Evolutionary conservation across 2,797 vertebrate genomes (phyloP), one percentile per base, ranked within the genome.

Genomic region (Chiloscyllium punctatum): DNA sequence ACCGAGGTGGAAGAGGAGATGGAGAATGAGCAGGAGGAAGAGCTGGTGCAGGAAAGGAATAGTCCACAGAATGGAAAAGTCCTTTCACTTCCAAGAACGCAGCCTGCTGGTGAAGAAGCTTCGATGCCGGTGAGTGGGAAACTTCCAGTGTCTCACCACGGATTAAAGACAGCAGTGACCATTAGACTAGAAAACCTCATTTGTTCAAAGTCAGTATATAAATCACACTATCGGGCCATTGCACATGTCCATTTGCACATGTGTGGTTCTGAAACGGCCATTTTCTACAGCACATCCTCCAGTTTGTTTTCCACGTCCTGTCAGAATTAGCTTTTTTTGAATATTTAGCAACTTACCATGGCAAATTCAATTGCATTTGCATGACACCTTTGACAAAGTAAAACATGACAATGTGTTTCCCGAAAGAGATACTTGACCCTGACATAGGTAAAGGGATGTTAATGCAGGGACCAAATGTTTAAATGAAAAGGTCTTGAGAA

Each of bases 31-130:
- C 57, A 95, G 57, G 79, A 96, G 6, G 8, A 0, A 0, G 96
- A 95, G 15, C 25, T 69, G 18, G 57, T 94, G 0, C 97, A 92
- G 51, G 74, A 96, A 9, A 6, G 0, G 0, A 77, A 96, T 95
- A 69, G 72, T 0, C 86, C 57, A n/a, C 96, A 96, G n/a, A 4
- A 30, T 30, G 91, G 51, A 53, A 96, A 86, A 27, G 9, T 79
- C 0, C 97, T 97, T 0, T 96, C 96, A 0, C 98, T 98, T 96
- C 98, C 98, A 18, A 97, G 98, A 96, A 97, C 97, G 23, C 98
- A 98, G 96, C 98, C 99, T 42, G 96, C 99, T 2, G 98, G 98
- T 95, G 98, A 98, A 97, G 98, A 99, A 97, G 98, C 98, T 18
- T 96, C 97, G 79, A 71, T 97, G 51, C 97, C 97, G 95, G 99